Evolutionary conservation across 1,140 invertebrate species (phyloP).

Genomic region (Metaphire vulgaris): DNA sequence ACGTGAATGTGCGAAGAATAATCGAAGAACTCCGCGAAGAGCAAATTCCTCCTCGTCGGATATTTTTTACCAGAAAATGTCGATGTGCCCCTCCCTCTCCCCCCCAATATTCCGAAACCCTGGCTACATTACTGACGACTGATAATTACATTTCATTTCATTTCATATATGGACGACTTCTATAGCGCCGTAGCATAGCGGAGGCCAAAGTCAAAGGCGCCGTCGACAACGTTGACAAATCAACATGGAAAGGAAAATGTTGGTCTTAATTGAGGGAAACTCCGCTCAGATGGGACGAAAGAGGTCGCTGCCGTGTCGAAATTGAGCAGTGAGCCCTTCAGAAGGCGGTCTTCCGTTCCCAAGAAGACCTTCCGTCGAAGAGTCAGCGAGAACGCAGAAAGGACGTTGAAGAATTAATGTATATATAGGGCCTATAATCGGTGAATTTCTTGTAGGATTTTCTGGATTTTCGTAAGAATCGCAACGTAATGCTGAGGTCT

Average conservation of each 20-base stretch:
- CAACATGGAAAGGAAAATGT: no score
- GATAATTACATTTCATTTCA: background rate
- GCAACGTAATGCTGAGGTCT: slow-evolving; percentile 74
- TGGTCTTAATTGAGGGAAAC: slow-evolving; percentile 8
- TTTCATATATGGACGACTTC: background rate
- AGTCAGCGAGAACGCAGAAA: background rate
- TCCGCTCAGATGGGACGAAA: background rate
- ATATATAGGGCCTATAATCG: slow-evolving; percentile 9
- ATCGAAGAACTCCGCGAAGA: no score
- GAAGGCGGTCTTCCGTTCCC: no score
- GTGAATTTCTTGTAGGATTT: slow-evolving; percentile 59
- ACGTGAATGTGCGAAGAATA: no score
- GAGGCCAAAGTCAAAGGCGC: background rate
- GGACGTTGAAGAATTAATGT: slow-evolving; percentile 31
- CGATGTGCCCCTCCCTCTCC: slow-evolving; percentile 9
- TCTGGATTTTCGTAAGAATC: slow-evolving; percentile 67
- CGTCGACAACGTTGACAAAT: background rate
- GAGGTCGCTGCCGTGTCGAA: no score
- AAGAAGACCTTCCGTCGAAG: background rate
- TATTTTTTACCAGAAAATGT: slow-evolving; percentile 11
- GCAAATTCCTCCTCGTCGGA: background rate
- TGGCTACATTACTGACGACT: no score
- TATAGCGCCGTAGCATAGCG: background rate
- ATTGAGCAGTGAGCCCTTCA: no score
- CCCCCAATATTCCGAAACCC: no score